Conservation (phyloP, 2,888 invertebrate species). For the Mechanitis mazaeus region DNA sequence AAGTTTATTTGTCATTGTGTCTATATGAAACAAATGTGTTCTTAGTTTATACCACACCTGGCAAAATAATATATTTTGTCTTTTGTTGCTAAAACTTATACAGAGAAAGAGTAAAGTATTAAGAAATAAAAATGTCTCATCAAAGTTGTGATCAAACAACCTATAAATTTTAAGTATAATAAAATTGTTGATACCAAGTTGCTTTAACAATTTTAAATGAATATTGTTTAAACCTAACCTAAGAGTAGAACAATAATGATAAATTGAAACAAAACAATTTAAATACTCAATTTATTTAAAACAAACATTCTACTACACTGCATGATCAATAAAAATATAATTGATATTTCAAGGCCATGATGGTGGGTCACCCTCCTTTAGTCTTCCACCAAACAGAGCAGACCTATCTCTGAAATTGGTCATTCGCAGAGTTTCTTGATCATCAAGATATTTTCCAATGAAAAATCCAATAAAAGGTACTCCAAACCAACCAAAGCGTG, state of each 20-base stretch:
- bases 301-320: slow-evolving; percentile 6
- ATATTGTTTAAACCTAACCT: no score
- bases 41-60: no score
- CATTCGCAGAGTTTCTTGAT: slow-evolving; percentile 83
- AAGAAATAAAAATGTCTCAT: no score
- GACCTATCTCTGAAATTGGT: slow-evolving; percentile 86
- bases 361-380: slow-evolving; percentile 81
- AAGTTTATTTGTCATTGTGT: no score
- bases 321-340: background rate
- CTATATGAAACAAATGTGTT: no score
- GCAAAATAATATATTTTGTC: no score
- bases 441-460: slow-evolving; percentile 81
- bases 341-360: slow-evolving; percentile 79
- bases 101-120: no score
- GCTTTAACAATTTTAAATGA: no score
- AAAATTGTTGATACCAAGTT: no score
- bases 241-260: background rate
- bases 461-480: slow-evolving; percentile 77
- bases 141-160: no score
- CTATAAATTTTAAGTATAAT: no score
- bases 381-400: slow-evolving; percentile 81
- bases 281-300: slow-evolving; percentile 11
- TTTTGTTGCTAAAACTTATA: no score
- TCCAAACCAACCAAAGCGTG: slow-evolving; percentile 64
- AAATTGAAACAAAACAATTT: slow-evolving; percentile 8